A percentile compares a stretch with the other conserved stretches of the same genome.
Conservation (phyloP, 2,888 invertebrate genomes). For the Lypha dubia region DNA sequence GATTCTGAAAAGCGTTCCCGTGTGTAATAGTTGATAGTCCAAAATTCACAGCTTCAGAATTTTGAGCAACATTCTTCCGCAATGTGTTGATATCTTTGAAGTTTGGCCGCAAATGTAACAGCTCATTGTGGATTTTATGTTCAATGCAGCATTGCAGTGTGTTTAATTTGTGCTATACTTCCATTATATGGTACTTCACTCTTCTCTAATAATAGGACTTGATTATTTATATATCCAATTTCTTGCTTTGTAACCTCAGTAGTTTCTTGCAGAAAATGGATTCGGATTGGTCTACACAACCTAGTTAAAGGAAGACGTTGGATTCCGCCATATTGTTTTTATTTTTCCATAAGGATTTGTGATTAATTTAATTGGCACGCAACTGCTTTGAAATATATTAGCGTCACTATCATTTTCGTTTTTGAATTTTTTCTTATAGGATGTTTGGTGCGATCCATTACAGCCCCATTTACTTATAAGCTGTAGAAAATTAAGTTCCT, state of each 20-base stretch:
- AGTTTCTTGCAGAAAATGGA: conserved; percentile 12
- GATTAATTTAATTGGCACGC: not conserved
- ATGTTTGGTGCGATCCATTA: too few relatives aligned
- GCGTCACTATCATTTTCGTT: too few relatives aligned
- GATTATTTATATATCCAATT: too few relatives aligned
- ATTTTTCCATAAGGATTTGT: too few relatives aligned
- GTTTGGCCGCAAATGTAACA: not conserved
- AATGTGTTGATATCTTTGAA: conserved; percentile 4
- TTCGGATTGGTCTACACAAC: conserved; percentile 20
- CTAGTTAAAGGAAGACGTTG: conserved; percentile 14
- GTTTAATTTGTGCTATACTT: conserved; percentile 16
- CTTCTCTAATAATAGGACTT: not conserved
- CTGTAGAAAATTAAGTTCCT: too few relatives aligned
- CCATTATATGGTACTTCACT: not conserved
- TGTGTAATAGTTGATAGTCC: too few relatives aligned
- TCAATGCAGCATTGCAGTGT: too few relatives aligned
- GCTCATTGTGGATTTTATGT: conserved; percentile 23
- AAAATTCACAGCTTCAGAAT: too few relatives aligned
- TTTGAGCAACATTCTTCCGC: not conserved
- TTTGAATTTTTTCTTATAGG: too few relatives aligned
- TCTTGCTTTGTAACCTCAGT: too few relatives aligned
- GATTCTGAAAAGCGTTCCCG: not conserved
- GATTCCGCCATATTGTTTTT: conserved; percentile 5
- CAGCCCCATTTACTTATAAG: too few relatives aligned
- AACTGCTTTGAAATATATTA: not conserved